Evolutionary conservation across 2,888 invertebrate genomes (phyloP).

Genomic region (Zele albiditarsus): DNA sequence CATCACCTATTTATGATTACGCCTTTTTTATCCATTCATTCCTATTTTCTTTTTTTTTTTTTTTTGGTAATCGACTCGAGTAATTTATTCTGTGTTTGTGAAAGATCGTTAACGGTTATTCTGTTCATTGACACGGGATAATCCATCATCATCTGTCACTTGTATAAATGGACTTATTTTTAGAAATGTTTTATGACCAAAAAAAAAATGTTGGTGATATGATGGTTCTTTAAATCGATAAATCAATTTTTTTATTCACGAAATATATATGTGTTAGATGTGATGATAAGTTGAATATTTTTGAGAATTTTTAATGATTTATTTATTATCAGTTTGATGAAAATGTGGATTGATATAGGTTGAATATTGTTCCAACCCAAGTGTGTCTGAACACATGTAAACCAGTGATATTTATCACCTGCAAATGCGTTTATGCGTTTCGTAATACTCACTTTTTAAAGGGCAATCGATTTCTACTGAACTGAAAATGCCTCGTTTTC

Average conservation of each 20-base stretch:
- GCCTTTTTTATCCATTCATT: background rate
- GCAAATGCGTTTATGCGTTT: background rate
- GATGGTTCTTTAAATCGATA: background rate
- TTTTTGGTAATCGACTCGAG: background rate
- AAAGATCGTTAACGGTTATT: background rate
- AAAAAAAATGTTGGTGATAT: background rate
- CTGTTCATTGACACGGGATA: background rate
- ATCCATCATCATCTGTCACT: conserved; percentile 29
- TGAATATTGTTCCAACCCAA: background rate
- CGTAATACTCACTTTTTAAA: background rate
- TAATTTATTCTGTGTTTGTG: background rate
- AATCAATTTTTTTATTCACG: background rate
- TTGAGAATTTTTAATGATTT: background rate
- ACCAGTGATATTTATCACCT: background rate
- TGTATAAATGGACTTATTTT: background rate
- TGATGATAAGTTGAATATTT: background rate
- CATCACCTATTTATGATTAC: background rate
- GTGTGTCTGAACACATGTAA: background rate
- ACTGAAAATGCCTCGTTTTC: too few species aligned
- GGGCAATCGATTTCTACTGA: too few species aligned
- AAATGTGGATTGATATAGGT: background rate
- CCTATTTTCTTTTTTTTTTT: background rate
- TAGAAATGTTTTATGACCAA: background rate
- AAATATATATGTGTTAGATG: background rate
- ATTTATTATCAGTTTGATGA: background rate